Evolutionary conservation across 2,113 vertebrate genomes (phyloP).

Genomic region (Salminus brasiliensis): DNA sequence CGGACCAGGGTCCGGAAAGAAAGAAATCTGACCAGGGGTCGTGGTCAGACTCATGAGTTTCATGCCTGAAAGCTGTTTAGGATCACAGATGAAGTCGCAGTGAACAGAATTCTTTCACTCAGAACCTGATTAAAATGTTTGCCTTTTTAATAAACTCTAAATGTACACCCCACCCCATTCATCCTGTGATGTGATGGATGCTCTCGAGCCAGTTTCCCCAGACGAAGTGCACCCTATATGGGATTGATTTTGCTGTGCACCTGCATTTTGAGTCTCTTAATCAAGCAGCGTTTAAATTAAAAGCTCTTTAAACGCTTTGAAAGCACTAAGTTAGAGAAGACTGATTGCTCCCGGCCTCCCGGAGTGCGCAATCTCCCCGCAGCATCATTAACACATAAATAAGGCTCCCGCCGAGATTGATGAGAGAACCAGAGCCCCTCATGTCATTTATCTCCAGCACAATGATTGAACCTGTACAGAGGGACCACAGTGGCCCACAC

Average conservation of each 20-base stretch:
- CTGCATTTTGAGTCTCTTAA: neutral
- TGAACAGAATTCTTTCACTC: no score
- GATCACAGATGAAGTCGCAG: no score
- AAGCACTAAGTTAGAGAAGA: neutral
- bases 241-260: neutral
- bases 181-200: no score
- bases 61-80: no score
- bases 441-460: neutral
- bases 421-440: neutral
- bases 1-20: no score
- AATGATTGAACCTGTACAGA: neutral
- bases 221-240: neutral
- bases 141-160: no score
- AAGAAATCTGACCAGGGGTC: no score
- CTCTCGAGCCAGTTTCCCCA: no score
- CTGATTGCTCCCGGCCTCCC: neutral
- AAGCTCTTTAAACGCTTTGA: neutral
- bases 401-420: neutral
- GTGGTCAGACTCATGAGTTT: no score
- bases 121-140: no score
- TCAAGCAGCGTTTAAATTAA: neutral
- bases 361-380: neutral
- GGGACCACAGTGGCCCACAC: neutral
- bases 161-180: no score
- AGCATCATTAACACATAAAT: slow-evolving; percentile 3